Percentiles rank a stretch among this genome's conserved stretches.
These are phyloP conservation scores for Suricata suricatta DNA, from an alignment of 2,113 vertebrate genomes.

Conservation along the genomic window DNA sequence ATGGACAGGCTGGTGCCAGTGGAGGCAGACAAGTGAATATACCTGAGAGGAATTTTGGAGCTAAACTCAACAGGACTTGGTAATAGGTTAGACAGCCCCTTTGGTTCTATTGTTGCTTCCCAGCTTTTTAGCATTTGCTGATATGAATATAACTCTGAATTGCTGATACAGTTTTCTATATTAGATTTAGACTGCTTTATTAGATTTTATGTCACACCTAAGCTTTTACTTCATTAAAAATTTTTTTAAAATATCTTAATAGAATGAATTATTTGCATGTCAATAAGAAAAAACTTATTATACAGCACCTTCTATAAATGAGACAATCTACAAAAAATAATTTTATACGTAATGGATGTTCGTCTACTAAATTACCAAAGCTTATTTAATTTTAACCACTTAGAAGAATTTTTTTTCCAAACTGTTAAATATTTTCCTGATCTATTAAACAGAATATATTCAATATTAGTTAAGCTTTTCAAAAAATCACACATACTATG, in stretches of 20 bases:
- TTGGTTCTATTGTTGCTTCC: not conserved
- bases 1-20: not conserved
- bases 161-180: not conserved
- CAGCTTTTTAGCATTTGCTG: not conserved
- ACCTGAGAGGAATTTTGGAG: not conserved
- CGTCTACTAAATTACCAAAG: not conserved
- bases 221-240: not conserved
- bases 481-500: not conserved
- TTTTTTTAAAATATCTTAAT: not conserved
- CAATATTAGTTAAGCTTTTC: not conserved
- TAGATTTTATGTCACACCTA: not conserved
- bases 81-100: not conserved
- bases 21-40: not conserved
- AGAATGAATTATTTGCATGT: not conserved
- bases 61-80: not conserved
- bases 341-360: not conserved
- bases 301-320: not conserved
- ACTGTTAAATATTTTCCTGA: not conserved
- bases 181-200: not conserved
- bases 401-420: not conserved
- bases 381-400: not conserved
- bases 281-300: not conserved
- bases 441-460: not conserved
- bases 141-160: not conserved
- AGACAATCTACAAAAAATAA: not conserved